These are phyloP conservation scores for Silvanus unidentatus DNA, from an alignment of 2,888 invertebrate species.

Conservation along the genomic window DNA sequence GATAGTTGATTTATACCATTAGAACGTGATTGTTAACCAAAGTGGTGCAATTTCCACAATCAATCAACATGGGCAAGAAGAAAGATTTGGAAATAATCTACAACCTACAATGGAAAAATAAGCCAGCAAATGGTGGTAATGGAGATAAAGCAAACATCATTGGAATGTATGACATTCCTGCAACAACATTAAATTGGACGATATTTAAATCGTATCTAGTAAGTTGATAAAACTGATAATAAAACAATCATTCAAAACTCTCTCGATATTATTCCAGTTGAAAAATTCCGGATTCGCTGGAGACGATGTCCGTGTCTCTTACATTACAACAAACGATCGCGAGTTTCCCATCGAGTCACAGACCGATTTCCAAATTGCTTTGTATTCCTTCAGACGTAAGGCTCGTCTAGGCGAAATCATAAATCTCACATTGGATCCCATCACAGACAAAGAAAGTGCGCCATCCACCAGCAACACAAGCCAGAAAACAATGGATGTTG, in stretches of 20 bases:
- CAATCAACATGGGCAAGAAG: not conserved
- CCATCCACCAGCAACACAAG: slow-evolving; percentile 1
- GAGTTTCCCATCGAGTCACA: slow-evolving; percentile 45
- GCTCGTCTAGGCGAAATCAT: slow-evolving; percentile 41
- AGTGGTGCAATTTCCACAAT: no score
- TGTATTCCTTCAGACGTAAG: slow-evolving; percentile 41
- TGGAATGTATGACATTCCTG: slow-evolving; percentile 45
- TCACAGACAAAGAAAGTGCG: slow-evolving; percentile 16
- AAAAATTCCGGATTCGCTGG: slow-evolving; percentile 45
- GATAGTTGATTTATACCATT: no score
- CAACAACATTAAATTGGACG: slow-evolving; percentile 44
- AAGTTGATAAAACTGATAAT: slow-evolving; percentile 18
- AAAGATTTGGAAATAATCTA: slow-evolving; percentile 40
- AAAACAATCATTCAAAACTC: not conserved
- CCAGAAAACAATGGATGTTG: slow-evolving; percentile 5
- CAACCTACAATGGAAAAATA: slow-evolving; percentile 45
- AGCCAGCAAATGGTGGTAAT: slow-evolving; percentile 31
- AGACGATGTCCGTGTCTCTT: slow-evolving; percentile 44
- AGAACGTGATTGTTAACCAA: no score
- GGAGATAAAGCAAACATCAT: slow-evolving; percentile 41
- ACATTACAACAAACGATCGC: slow-evolving; percentile 42
- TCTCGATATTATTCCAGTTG: slow-evolving; percentile 31
- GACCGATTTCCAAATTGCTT: slow-evolving; percentile 44
- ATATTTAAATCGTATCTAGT: slow-evolving; percentile 48
- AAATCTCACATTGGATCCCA: slow-evolving; percentile 38